phyloP scores from a whole-genome alignment of 2,797 vertebrate genomes.

The Phyllotis vaccarum region DNA sequence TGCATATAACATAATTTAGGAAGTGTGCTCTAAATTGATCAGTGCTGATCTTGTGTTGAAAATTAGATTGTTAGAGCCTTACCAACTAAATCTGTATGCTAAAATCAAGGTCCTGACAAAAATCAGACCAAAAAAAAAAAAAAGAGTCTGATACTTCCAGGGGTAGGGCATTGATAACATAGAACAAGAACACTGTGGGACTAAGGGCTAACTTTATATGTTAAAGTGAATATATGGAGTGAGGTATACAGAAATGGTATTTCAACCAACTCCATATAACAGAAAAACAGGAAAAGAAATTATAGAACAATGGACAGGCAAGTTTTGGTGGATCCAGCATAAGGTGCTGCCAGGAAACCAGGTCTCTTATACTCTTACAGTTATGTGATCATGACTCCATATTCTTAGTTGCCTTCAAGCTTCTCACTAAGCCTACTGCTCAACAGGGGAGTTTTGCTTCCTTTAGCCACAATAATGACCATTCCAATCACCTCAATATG shows the following conservation, averaged over 20 bases:
- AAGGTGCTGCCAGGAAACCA: not conserved
- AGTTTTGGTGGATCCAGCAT: conserved; percentile 38
- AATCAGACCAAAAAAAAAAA: not conserved
- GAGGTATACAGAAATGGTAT: conserved; percentile 11
- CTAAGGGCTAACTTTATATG: not conserved
- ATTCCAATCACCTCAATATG: conserved; percentile 22
- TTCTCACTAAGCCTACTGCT: not conserved
- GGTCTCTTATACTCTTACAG: not conserved
- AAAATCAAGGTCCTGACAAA: conserved; percentile 46
- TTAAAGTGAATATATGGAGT: conserved; percentile 33
- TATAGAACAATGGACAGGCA: not conserved
- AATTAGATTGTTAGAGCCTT: conserved; percentile 45
- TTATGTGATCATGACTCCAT: not conserved
- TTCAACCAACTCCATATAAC: conserved; percentile 30
- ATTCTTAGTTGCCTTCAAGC: not conserved
- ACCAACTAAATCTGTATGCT: not conserved
- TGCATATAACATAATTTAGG: conserved; percentile 22
- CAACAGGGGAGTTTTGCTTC: conserved; percentile 30
- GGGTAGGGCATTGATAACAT: not conserved
- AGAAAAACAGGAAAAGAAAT: conserved; percentile 18
- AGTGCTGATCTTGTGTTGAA: not conserved
- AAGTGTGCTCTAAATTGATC: conserved; percentile 51
- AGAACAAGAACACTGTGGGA: not conserved
- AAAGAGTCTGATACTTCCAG: not conserved
- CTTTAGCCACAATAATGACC: conserved; percentile 24